These are phyloP conservation scores for Pavo muticus DNA, from an alignment of 2,113 vertebrate genomes.

Conservation along the genomic window DNA sequence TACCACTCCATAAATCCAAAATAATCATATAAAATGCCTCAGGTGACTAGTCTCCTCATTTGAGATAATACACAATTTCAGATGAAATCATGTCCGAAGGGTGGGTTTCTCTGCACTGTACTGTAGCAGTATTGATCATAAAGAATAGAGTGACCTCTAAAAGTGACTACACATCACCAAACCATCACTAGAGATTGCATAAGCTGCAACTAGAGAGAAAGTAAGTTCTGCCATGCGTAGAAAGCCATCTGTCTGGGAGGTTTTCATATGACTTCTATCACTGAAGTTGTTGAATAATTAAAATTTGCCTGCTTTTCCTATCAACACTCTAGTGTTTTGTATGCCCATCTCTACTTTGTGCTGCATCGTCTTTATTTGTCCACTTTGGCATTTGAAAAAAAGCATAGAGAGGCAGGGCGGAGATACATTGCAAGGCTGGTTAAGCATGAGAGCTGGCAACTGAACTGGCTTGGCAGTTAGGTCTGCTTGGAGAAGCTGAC, in stretches of 20 bases:
- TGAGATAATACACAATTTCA: neutral
- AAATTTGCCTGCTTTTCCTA: neutral
- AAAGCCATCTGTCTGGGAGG: neutral
- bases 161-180: neutral
- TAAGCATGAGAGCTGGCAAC: neutral
- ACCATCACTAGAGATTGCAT: neutral
- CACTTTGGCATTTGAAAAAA: neutral
- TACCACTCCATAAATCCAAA: neutral
- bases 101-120: neutral
- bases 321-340: neutral
- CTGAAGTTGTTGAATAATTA: neutral
- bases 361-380: neutral
- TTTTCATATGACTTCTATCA: neutral
- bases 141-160: neutral
- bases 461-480: neutral
- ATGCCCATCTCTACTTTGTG: neutral
- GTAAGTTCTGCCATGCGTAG: neutral
- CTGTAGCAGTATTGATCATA: neutral
- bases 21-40: neutral
- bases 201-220: neutral
- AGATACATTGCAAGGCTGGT: neutral
- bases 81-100: neutral
- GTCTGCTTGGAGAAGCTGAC: neutral
- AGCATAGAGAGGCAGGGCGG: accelerated
- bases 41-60: neutral